Evolutionary conservation across 2,113 vertebrate genomes (phyloP).

Genomic region (Indicator indicator): DNA sequence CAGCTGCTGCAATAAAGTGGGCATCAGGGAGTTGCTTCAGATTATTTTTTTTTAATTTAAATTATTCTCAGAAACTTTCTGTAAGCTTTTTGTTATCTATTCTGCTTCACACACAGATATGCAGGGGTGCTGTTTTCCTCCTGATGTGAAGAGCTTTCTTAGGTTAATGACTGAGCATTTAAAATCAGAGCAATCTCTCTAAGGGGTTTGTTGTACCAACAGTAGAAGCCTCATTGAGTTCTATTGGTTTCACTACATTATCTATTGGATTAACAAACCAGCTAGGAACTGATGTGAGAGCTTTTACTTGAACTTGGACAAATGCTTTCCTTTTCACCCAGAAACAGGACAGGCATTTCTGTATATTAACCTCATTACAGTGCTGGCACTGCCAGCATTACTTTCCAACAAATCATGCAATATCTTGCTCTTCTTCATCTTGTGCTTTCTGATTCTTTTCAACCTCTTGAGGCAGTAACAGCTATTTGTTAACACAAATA

Average conservation of each 20-base stretch:
- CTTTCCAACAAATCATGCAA: not conserved
- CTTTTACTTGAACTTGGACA: not conserved
- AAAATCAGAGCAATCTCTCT: conserved; percentile 25
- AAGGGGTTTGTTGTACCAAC: conserved; percentile 13
- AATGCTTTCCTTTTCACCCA: conserved; percentile 14
- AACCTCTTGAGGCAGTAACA: not conserved
- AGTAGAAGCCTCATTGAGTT: conserved; percentile 53
- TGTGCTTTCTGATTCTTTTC: not conserved
- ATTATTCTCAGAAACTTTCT: not conserved
- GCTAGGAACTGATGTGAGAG: conserved; percentile 10
- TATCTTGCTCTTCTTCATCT: not conserved
- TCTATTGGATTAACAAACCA: conserved; percentile 29
- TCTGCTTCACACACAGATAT: not conserved
- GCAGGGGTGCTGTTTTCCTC: not conserved
- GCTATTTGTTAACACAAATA: conserved; percentile 1
- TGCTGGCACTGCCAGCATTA: not conserved
- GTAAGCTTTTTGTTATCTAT: not conserved
- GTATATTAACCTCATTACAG: not conserved
- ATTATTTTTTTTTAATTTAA: not conserved
- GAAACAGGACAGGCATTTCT: not conserved
- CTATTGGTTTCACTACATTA: conserved; percentile 54
- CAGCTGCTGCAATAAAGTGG: not conserved
- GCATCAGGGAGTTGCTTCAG: not conserved
- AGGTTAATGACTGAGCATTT: conserved; percentile 48
- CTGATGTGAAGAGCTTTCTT: conserved; percentile 1